Evolutionary conservation across 2,888 invertebrate genomes (phyloP), one percentile per base, ranked within the genome.

Genomic region (Torymus aiolomorphi): DNA sequence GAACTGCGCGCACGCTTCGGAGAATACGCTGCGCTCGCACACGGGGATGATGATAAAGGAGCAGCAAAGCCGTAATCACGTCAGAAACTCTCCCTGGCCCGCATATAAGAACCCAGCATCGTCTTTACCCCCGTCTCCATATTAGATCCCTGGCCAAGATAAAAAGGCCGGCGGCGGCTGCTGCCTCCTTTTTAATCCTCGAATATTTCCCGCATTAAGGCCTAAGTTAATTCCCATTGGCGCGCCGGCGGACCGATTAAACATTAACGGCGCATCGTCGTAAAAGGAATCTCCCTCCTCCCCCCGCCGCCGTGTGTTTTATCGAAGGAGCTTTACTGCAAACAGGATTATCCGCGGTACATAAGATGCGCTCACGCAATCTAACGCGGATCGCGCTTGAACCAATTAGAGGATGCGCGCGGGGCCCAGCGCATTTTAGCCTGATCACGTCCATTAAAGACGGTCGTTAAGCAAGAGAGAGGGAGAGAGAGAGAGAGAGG

Each of bases 231-330:
- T 31, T 10, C 8, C 51, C 49, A 18, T 13, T n/a, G 11, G 24
- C 12, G 63, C 13, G 24, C 16, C 52, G 56, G 18, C 57, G 54
- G 8, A 20, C 16, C 63, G 61, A 70, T 76, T 78, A 72, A 78
- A 78, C 77, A 78, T 72, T 78, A 78, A 78, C 72, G 49, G 62
- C 65, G 72, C 75, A 67, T 76, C 62, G 72, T 66, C 72, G 77
- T 78, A 78, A 78, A 78, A 61, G 72, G 49, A 59, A 31, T 57
- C 59, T 18, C 16, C 10, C 16, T 1, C 2, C 14, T 2, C 59
- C 14, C 5, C 14, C 10, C 1, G 20, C 20, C 14, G 61, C 24
- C 54, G 16, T 51, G n/a, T 57, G 70, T 75, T 79, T 79, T 75
- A 79, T 79, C 66, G 75, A 79, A 71, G 73, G 67, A 73, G 62